Conservation (phyloP, 2,888 invertebrate species). For the Ellobium chinense region DNA sequence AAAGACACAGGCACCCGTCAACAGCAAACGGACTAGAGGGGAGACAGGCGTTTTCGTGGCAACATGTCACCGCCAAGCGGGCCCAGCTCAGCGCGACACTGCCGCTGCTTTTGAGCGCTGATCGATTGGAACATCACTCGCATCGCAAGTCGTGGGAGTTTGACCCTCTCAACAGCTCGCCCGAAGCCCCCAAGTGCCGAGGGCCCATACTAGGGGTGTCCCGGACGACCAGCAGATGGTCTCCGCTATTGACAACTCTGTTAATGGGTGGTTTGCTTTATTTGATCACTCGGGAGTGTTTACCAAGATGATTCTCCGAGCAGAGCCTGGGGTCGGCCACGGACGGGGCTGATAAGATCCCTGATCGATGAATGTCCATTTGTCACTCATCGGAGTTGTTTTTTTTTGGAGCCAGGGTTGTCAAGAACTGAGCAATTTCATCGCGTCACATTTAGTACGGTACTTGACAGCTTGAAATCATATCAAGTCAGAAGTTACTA, state of each 20-base stretch:
- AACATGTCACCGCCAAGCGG: constrained; percentile 3
- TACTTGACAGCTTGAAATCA: too few relatives aligned
- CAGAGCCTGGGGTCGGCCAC: too few relatives aligned
- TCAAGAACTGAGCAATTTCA: too few relatives aligned
- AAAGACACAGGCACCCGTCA: constrained; percentile 24
- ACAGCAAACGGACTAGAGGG: constrained; percentile 4
- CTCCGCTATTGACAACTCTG: not conserved
- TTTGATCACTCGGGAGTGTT: not conserved
- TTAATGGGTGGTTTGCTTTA: not conserved
- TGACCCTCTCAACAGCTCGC: not conserved
- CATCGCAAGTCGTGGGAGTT: not conserved
- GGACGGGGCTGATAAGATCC: too few relatives aligned
- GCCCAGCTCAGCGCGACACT: constrained; percentile 11
- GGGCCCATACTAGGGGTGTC: not conserved
- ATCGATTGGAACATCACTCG: constrained; percentile 22
- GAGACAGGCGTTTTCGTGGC: constrained; percentile 26
- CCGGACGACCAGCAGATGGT: not conserved
- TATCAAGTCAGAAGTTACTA: too few relatives aligned
- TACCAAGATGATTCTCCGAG: too few relatives aligned
- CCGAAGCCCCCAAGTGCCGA: not conserved
- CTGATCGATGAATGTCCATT: too few relatives aligned
- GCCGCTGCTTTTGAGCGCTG: constrained; percentile 19
- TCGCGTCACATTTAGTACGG: too few relatives aligned
- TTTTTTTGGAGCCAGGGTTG: too few relatives aligned
- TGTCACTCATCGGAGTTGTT: too few relatives aligned